Evolutionary conservation across 2,797 vertebrate genomes (phyloP).

Genomic region (Hirundo rustica): DNA sequence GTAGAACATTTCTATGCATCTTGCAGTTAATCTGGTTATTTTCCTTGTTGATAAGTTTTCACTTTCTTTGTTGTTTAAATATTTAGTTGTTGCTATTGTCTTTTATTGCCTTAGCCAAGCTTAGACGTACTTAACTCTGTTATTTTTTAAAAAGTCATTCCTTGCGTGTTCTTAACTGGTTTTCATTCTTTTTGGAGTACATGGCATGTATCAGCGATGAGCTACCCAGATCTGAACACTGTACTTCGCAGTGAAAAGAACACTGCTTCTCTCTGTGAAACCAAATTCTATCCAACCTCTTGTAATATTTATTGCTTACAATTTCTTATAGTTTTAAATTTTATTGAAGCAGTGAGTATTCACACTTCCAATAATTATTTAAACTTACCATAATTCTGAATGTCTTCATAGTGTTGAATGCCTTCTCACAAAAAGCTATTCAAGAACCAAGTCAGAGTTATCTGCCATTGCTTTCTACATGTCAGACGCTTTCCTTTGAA

Average conservation of each 20-base stretch:
- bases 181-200: background rate
- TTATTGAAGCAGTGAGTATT: background rate
- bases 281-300: background rate
- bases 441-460: background rate
- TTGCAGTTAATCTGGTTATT: background rate
- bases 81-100: conserved; percentile 18
- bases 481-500: background rate
- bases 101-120: background rate
- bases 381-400: background rate
- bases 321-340: background rate
- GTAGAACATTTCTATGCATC: background rate
- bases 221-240: background rate
- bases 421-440: background rate
- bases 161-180: background rate
- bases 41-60: conserved; percentile 1
- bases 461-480: background rate
- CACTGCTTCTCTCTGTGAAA: background rate
- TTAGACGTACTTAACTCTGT: background rate
- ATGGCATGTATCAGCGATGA: background rate
- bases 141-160: background rate
- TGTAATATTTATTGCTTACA: background rate
- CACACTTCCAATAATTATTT: background rate
- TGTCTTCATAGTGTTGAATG: background rate
- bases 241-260: background rate
- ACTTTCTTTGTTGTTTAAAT: conserved; percentile 15